Evolutionary conservation across 2,888 invertebrate species (phyloP).

Genomic region (Diadegma fenestrale): DNA sequence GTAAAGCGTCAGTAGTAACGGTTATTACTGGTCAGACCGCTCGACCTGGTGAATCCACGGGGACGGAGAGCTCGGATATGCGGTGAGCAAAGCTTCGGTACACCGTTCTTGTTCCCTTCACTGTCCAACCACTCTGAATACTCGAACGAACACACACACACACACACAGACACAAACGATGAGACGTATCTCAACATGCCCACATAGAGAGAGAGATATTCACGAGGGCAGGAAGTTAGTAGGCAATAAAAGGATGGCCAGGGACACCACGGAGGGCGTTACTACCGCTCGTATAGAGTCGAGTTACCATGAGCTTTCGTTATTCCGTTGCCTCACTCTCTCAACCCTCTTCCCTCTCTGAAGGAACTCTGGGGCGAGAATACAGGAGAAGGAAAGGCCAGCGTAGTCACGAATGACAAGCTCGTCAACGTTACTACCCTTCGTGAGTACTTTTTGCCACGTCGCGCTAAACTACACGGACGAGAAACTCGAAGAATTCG

Average conservation of each 20-base stretch:
- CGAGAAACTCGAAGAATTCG: conserved; percentile 74
- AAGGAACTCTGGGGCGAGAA: conserved; percentile 35
- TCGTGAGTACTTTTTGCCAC: conserved; percentile 17
- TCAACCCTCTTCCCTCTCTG: conserved; percentile 25
- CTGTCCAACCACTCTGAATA: conserved; percentile 36
- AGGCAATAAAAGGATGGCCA: conserved; percentile 77
- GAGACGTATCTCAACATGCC: not conserved
- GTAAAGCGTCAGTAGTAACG: conserved; percentile 78
- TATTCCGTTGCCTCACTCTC: conserved; percentile 46
- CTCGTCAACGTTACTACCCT: conserved; percentile 25
- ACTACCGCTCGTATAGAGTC: conserved; percentile 72
- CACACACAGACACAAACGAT: not conserved
- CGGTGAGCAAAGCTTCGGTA: conserved; percentile 36
- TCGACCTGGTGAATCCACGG: conserved; percentile 72
- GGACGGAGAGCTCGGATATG: conserved; percentile 73
- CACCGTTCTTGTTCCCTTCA: conserved; percentile 31
- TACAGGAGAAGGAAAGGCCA: not conserved
- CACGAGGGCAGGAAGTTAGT: conserved; percentile 76
- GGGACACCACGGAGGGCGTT: conserved; percentile 71
- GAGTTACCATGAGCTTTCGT: conserved; percentile 31
- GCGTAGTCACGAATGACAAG: conserved; percentile 17
- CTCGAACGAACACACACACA: conserved; percentile 6
- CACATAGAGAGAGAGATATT: conserved; percentile 15
- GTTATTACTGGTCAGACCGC: conserved; percentile 77
- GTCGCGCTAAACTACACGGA: not conserved